Evolutionary conservation across 2,888 invertebrate species (phyloP).

Genomic region (Leistus spinibarbis): DNA sequence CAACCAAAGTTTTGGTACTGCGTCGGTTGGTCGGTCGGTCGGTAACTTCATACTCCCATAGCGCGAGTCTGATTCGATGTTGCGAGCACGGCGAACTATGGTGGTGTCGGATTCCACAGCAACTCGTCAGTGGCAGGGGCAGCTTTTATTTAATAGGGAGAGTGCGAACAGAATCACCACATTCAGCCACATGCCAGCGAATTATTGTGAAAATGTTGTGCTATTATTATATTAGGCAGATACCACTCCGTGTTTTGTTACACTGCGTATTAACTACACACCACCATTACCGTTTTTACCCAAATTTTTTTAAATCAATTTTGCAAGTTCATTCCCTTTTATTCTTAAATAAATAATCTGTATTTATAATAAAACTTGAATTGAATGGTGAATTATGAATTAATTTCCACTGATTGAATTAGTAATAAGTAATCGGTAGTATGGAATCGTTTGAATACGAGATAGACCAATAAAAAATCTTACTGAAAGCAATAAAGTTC

Average conservation of each 20-base stretch:
- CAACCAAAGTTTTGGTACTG: background rate
- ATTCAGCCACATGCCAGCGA: background rate
- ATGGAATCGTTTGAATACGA: background rate
- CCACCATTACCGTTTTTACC: no score
- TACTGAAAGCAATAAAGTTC: background rate
- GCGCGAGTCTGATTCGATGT: constrained; percentile 40
- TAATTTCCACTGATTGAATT: no score
- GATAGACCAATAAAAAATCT: background rate
- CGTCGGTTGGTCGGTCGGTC: background rate
- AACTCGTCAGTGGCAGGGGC: background rate
- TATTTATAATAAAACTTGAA: no score
- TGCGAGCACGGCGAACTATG: background rate
- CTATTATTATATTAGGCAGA: constrained; percentile 7
- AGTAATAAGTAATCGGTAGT: background rate
- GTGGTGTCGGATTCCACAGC: background rate
- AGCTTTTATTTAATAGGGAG: background rate
- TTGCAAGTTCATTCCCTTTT: background rate
- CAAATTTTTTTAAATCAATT: background rate
- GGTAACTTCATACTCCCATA: constrained; percentile 54
- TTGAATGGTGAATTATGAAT: no score
- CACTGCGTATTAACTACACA: background rate
- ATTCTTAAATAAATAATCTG: background rate
- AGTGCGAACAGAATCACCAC: background rate
- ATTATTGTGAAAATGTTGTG: constrained; percentile 8
- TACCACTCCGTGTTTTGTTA: background rate